Base-by-base conservation (phyloP, 2,113 vertebrate species). In the Spermophilus dauricus region DNA sequence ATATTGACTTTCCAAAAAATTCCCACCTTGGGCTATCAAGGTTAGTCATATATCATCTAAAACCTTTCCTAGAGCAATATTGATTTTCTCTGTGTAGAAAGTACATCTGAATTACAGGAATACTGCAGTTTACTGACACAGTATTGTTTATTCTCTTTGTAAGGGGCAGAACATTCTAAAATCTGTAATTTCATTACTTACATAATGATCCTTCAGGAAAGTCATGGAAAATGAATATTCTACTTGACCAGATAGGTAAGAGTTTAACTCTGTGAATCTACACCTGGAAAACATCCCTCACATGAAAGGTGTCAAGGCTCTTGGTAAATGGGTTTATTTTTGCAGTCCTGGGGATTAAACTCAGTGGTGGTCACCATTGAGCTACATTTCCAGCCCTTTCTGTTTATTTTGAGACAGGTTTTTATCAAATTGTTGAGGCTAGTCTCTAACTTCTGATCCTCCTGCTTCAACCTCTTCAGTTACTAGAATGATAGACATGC, bases 31-130 rank as follows among this genome's bases (percentile, higher is more conserved):
- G 93, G 78, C 67, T 89, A 78, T 24, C 65, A 78, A 82, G 12
- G 82, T 93, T 93, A 89, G 45, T 67, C 32, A 86, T 63, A 45
- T 63, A 92, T 78, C n/a, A 86, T 82, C 45, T 86, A 69, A 98
- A 89, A 88, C 37, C 70, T 94, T 94, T 93, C 81, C 80, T 86
- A 90, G 39, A 91, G 72, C 78, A 96, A 83, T 96, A 95, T 75
- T 94, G 96, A 97, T 89, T 93, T 95, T 89, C 80, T 85, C 48
- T 89, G 30, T 78, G 53, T 32, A 92, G 81, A 96, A 97, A 95
- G 51, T 77, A 78, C 39, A 94, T 70, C 89, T 94, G 90, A 95
- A 86, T 98, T 92, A 86, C 18, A 89, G 53, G 30, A 95, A 86
- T 95, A 80, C 75, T 83, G 32, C 86, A 53, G 4, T 53, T 96